These are phyloP conservation scores for Pempheris klunzingeri DNA, from an alignment of 2,797 vertebrate genomes.

Conservation along the genomic window DNA sequence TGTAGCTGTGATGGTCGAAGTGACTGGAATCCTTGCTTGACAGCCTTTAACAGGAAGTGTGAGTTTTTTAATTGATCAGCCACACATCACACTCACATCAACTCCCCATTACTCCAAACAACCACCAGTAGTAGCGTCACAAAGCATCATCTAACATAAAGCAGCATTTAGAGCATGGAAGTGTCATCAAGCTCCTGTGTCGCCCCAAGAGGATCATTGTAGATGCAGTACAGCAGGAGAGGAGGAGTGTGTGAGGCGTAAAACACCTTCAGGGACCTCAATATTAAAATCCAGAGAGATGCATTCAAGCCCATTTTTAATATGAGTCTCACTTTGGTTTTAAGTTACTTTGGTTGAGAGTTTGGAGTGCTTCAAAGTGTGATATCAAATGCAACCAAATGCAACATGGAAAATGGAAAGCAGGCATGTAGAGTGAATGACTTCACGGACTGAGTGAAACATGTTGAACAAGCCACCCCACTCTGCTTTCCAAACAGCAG, in stretches of 20 bases:
- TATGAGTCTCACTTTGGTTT: not conserved
- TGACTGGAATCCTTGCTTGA: constrained; percentile 12
- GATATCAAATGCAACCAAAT: constrained; percentile 4
- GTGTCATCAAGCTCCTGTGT: constrained; percentile 17
- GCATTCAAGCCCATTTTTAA: constrained; percentile 2
- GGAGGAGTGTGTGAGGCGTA: not conserved
- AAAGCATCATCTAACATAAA: constrained; percentile 23
- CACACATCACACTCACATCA: too few species aligned
- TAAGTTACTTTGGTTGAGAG: constrained; percentile 4
- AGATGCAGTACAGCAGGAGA: constrained; percentile 10
- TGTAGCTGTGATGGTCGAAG: too few species aligned
- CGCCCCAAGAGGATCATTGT: not conserved
- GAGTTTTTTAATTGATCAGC: constrained; percentile 5
- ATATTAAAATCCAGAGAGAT: constrained; percentile 5
- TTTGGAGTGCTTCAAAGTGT: not conserved
- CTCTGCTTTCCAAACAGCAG: constrained; percentile 21
- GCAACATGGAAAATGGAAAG: constrained; percentile 5
- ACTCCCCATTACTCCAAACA: constrained; percentile 3
- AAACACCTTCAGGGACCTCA: constrained; percentile 4
- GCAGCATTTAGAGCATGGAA: constrained; percentile 15
- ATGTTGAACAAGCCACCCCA: constrained; percentile 11
- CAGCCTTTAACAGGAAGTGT: not conserved
- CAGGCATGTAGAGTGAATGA: not conserved
- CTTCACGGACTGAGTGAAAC: constrained; percentile 4
- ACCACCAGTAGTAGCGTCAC: constrained; percentile 8